These are phyloP conservation scores for Hemibagrus guttatus DNA, from an alignment of 2,797 vertebrate species.

Conservation along the genomic window DNA sequence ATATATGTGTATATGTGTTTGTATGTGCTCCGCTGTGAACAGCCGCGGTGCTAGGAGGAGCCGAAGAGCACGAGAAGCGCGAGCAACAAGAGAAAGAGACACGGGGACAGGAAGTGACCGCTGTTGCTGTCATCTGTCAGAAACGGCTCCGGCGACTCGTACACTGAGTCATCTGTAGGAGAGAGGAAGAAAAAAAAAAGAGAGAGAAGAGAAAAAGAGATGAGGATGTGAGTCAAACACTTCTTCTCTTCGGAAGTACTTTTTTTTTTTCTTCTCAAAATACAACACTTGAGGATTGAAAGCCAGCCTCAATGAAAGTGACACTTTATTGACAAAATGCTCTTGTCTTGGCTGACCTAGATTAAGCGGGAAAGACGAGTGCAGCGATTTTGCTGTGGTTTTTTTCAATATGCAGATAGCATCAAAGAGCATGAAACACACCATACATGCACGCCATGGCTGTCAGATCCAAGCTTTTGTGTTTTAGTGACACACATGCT, in stretches of 20 bases:
- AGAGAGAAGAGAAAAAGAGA: background rate
- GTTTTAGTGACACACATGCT: background rate
- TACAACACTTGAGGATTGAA: constrained; percentile 29
- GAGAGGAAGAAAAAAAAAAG: too few species aligned
- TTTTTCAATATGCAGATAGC: constrained; percentile 27
- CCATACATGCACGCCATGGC: background rate
- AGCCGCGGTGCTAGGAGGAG: constrained; percentile 55
- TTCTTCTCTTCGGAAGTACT: background rate
- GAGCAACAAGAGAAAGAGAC: constrained; percentile 47
- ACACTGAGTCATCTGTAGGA: constrained; percentile 79
- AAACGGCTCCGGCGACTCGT: constrained; percentile 84
- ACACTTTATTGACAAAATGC: constrained; percentile 32
- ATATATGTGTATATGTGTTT: background rate
- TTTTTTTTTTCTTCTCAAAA: background rate
- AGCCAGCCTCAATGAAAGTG: constrained; percentile 21
- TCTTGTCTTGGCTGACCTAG: constrained; percentile 45
- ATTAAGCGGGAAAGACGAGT: constrained; percentile 36
- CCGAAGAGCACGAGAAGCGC: constrained; percentile 48
- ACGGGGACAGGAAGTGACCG: constrained; percentile 48
- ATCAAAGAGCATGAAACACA: constrained; percentile 25
- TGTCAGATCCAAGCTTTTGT: constrained; percentile 10
- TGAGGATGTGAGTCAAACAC: constrained; percentile 9
- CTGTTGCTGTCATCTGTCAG: constrained; percentile 83
- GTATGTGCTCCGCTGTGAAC: background rate
- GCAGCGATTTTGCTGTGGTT: constrained; percentile 37